Base-by-base conservation (phyloP, 2,888 invertebrate species). In the Julus scanicus region DNA sequence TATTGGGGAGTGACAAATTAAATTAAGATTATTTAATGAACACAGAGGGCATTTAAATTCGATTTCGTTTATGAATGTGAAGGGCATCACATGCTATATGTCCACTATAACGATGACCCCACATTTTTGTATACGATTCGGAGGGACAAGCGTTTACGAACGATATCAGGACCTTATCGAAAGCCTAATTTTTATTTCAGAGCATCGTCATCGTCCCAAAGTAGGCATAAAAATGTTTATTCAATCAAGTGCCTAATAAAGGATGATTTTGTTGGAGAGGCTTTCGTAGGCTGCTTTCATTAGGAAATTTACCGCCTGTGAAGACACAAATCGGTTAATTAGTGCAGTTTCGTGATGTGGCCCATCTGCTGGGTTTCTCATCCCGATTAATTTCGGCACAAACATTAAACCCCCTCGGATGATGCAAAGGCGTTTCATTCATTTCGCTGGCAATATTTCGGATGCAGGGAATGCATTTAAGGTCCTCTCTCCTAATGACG, bases 351-450 rank as follows among this genome's bases (percentile, higher is more conserved):
- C 29, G 63, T 20, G 63, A 63, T 20, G n/a, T 4, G 63, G 20
- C 63, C 63, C 63, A 63, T 63, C 63, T 63, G 63, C 63, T 20
- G n/a, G n/a, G n/a, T 63, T 63, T 63, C 63, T 63, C 63, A 63
- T 63, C 63, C 63, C 63, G 63, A 63, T 63, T 63, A 63, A 63
- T 63, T 63, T 63, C 63, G 63, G 63, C 63, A 63, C 63, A 63
- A 63, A 63, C 63, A 63, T 63, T 63, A 63, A 63, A 63, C 2
- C 63, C 63, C 29, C 29, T 29, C 4, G 57, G 57, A 15, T 48
- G 48, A 48, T 48, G 48, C 9, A n/a, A 48, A 48, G 48, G 48
- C 48, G 48, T 53, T 53, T 53, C 53, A 57, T 57, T 57, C 57
- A 57, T 57, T 57, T 20, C 20, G 20, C 63, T 63, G 63, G 63